These are phyloP conservation scores for Cyrtorhinus lividipennis DNA, from an alignment of 1,140 invertebrate species.

Conservation along the genomic window DNA sequence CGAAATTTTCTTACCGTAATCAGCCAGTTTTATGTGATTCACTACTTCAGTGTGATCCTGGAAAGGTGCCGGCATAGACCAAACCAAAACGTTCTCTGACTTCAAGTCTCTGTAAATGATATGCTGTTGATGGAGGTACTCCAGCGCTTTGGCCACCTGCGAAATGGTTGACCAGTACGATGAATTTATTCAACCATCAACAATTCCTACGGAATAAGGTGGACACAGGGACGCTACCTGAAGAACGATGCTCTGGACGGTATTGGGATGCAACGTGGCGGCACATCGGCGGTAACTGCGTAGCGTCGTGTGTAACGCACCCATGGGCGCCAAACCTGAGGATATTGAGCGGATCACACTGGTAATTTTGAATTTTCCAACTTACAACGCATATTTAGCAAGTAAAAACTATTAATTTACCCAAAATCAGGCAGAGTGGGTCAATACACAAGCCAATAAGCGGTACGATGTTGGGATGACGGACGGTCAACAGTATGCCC, in stretches of 20 bases:
- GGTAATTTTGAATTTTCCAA: neutral
- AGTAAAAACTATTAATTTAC: no score
- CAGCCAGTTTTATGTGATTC: conserved; percentile 84
- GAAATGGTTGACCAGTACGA: conserved; percentile 41
- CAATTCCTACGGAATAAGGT: neutral
- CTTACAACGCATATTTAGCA: no score
- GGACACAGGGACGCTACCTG: conserved; percentile 40
- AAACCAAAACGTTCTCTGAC: conserved; percentile 95
- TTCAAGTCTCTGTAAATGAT: conserved; percentile 96
- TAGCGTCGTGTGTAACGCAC: conserved; percentile 70
- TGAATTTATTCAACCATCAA: conserved; percentile 1
- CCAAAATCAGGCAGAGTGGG: conserved; percentile 45
- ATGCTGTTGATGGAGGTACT: conserved; percentile 85
- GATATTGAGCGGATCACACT: neutral
- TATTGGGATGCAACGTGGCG: conserved; percentile 58
- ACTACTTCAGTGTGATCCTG: conserved; percentile 42
- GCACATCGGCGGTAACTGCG: conserved; percentile 71
- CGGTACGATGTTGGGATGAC: conserved; percentile 84
- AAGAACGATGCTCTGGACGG: conserved; percentile 69
- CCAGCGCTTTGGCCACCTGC: conserved; percentile 84
- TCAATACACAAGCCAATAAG: conserved; percentile 74
- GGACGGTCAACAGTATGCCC: conserved; percentile 68
- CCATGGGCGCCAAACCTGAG: conserved; percentile 62
- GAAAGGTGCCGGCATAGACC: conserved; percentile 72
- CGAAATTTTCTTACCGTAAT: conserved; percentile 88